phyloP scores from a whole-genome alignment of 1,140 invertebrate species.

The Mesaphorura yosii region DNA sequence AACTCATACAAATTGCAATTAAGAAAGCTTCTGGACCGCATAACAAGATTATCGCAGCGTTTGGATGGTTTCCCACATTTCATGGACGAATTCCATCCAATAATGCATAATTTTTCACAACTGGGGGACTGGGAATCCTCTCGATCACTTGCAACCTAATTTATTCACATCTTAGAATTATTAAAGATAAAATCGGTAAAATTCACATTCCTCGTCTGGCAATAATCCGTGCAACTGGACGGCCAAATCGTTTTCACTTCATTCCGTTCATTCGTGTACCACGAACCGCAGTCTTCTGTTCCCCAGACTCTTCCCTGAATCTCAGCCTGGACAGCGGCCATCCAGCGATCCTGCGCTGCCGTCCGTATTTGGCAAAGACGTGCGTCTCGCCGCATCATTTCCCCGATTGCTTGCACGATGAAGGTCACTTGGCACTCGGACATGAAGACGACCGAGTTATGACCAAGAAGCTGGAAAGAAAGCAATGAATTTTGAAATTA shows the following conservation, averaged over 20 bases:
- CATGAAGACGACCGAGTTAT: constrained; percentile 25
- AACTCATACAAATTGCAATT: too few species aligned
- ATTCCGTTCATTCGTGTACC: constrained; percentile 19
- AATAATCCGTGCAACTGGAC: constrained; percentile 9
- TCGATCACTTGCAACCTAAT: too few species aligned
- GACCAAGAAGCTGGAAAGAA: constrained; percentile 1
- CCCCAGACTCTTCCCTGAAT: constrained; percentile 22
- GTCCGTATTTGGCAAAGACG: constrained; percentile 8
- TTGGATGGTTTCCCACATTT: too few species aligned
- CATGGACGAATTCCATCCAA: too few species aligned
- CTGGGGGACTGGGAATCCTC: too few species aligned
- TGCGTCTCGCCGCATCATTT: constrained; percentile 11
- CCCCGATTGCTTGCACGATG: constrained; percentile 5
- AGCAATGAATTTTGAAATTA: not conserved
- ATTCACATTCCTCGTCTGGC: too few species aligned
- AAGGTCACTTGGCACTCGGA: constrained; percentile 25
- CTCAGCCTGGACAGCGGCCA: not conserved
- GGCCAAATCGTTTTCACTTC: constrained; percentile 19
- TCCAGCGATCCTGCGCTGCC: constrained; percentile 9
- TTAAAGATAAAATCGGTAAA: too few species aligned
- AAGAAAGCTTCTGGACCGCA: too few species aligned
- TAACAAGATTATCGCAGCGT: too few species aligned
- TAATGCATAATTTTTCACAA: too few species aligned
- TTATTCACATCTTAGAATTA: too few species aligned
- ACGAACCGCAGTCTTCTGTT: constrained; percentile 11